A percentile compares a stretch with the other conserved stretches of the same genome.
Conservation (phyloP, 35 echinoderm and acorn worm species). For the Holothuria glaberrima region DNA sequence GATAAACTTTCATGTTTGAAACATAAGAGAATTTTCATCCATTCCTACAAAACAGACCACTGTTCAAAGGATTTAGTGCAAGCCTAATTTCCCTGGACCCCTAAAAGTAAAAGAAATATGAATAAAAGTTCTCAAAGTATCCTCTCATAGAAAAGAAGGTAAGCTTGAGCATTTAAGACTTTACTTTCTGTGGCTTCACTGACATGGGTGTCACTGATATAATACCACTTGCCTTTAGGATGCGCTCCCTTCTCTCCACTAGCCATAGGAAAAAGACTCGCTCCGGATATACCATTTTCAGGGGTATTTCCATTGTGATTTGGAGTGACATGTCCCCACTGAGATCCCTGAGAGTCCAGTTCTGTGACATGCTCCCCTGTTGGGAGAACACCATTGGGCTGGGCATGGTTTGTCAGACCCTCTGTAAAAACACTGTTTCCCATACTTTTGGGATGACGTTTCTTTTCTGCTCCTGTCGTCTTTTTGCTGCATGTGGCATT, state of each 20-base stretch:
- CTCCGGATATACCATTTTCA: not conserved
- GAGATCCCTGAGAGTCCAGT: not conserved
- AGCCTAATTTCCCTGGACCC: not conserved
- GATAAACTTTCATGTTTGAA: too few species aligned
- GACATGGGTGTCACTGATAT: constrained; percentile 96
- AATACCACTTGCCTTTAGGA: constrained; percentile 89
- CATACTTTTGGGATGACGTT: constrained; percentile 22
- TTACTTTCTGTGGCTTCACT: constrained; percentile 84
- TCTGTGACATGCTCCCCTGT: not conserved
- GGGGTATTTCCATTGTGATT: constrained; percentile 19
- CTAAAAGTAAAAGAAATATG: not conserved
- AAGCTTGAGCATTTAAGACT: constrained; percentile 90
- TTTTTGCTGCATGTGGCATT: constrained; percentile 43
- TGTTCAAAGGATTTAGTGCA: not conserved
- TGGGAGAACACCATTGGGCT: constrained; percentile 41
- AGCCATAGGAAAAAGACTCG: constrained; percentile 10
- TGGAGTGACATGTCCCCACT: not conserved
- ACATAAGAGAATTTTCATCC: not conserved
- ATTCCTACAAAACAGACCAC: not conserved
- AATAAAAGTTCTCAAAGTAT: constrained; percentile 35
- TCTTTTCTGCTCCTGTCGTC: constrained; percentile 26
- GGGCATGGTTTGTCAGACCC: not conserved
- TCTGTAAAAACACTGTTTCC: not conserved
- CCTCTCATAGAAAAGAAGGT: constrained; percentile 96
- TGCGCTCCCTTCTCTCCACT: constrained; percentile 59